phyloP scores from a whole-genome alignment of 2,888 invertebrate genomes.

The Panzeria rudis region DNA sequence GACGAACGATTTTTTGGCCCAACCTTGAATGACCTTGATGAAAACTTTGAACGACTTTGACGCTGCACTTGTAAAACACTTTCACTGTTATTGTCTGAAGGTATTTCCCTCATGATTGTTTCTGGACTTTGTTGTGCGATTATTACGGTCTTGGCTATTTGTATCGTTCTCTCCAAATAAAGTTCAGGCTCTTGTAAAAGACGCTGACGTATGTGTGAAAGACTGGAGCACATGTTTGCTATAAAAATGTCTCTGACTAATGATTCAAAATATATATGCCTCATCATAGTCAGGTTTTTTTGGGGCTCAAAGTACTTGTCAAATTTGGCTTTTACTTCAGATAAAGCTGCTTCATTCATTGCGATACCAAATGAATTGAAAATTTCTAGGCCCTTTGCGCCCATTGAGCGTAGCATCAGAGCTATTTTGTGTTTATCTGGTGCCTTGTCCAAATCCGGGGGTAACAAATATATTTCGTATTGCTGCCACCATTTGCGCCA shows the following conservation, averaged over 20 bases:
- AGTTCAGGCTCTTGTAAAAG: slow-evolving; percentile 52
- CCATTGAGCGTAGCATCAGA: slow-evolving; percentile 41
- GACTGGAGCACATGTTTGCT: slow-evolving; percentile 44
- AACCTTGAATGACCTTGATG: background rate
- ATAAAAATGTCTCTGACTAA: slow-evolving; percentile 54
- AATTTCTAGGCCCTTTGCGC: background rate
- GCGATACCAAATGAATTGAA: background rate
- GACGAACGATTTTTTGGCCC: background rate
- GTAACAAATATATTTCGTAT: slow-evolving; percentile 3
- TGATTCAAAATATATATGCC: slow-evolving; percentile 49
- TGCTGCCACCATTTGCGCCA: slow-evolving; percentile 55
- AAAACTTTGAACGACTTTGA: background rate
- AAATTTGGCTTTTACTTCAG: slow-evolving; percentile 25
- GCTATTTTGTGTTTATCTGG: slow-evolving; percentile 12
- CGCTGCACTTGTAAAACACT: too few species aligned
- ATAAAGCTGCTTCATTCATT: background rate
- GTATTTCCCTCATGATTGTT: background rate
- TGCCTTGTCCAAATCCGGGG: background rate
- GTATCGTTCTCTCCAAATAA: slow-evolving; percentile 37
- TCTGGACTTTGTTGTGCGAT: slow-evolving; percentile 55
- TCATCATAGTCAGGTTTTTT: slow-evolving; percentile 47
- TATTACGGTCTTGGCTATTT: slow-evolving; percentile 42
- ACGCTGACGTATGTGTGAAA: slow-evolving; percentile 46
- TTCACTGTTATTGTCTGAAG: too few species aligned
- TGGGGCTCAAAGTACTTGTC: slow-evolving; percentile 50